These are phyloP conservation scores for Chauna torquata DNA, from an alignment of 2,113 vertebrate species.

Conservation along the genomic window DNA sequence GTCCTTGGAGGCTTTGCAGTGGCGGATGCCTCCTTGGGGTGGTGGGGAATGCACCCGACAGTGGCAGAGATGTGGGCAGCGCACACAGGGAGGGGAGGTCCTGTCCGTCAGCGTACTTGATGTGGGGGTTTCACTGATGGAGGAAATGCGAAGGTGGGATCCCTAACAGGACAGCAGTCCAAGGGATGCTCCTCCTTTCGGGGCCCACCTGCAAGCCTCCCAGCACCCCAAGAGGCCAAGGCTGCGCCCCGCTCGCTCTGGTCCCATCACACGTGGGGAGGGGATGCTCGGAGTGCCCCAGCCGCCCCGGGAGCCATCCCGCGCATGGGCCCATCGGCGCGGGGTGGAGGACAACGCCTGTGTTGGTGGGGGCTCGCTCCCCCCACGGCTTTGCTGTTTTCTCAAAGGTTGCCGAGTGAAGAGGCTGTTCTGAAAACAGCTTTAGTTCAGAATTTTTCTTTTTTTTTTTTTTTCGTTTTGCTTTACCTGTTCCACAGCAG, in stretches of 20 bases:
- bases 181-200: background rate
- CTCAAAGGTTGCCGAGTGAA: background rate
- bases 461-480: background rate
- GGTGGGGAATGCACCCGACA: accelerated
- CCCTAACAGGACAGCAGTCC: background rate
- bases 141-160: background rate
- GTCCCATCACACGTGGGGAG: accelerated
- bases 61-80: background rate
- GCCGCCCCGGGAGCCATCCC: background rate
- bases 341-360: too few species aligned
- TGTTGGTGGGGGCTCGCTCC: background rate
- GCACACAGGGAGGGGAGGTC: accelerated
- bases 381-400: background rate
- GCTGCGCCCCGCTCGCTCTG: background rate
- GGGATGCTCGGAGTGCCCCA: background rate
- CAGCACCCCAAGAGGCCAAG: too few species aligned
- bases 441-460: background rate
- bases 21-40: background rate
- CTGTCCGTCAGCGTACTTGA: accelerated
- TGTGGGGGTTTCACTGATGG: background rate
- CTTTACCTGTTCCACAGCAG: background rate
- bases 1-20: background rate
- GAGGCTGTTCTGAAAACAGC: background rate
- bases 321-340: too few species aligned
- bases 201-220: background rate